Base-by-base conservation (phyloP, 2,113 vertebrate genomes). In the Grammomys surdaster region DNA sequence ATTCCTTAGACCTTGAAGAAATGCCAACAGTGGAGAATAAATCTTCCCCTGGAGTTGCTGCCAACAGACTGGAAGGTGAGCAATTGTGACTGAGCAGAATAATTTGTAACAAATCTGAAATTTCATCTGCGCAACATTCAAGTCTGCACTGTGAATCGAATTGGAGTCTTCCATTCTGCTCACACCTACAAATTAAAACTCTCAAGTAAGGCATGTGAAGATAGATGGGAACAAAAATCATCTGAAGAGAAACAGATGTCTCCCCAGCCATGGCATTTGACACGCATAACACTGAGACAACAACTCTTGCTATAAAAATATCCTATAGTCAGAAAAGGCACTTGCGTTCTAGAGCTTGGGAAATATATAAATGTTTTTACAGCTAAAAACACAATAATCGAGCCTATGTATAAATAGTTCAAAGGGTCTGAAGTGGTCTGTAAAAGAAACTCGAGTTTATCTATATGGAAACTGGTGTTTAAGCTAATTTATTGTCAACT, bases 171-270 rank as follows among this genome's bases (percentile, higher is more conserved):
- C 36, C 31, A 78, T 93, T 89, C 63, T 93, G 91, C 60, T 96
- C 92, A 93, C 43, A 97, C 72, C 73, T 96, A 91, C 77, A 96
- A 72, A 89, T 87, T 82, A 93, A 96, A 96, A 77, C 58, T 93
- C 73, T 82, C 40, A 90, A 85, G 54, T 58, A 93, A 94, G 36
- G 58, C 63, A 77, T 94, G 81, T 95, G 67, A 95, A 63, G 82
- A 87, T 67, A 82, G 65, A 4, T 69, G 36, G 94, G 58, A 91
- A 93, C 24, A 87, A 67, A 93, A 95, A 40, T 28, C 63, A 58
- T 60, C 56, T 60, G 81, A 96, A 81, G 81, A 77, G 65, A 81
- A 91, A 58, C 43, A 78, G 65, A 91, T 67, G 14, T 90, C 95
- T 94, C 67, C 31, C 54, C 26, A 43, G 70, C 22, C 28, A 40